Percentiles rank a stretch among this genome's conserved stretches.
These are phyloP conservation scores for Brotula barbata DNA, from an alignment of 2,797 vertebrate species.

Conservation along the genomic window DNA sequence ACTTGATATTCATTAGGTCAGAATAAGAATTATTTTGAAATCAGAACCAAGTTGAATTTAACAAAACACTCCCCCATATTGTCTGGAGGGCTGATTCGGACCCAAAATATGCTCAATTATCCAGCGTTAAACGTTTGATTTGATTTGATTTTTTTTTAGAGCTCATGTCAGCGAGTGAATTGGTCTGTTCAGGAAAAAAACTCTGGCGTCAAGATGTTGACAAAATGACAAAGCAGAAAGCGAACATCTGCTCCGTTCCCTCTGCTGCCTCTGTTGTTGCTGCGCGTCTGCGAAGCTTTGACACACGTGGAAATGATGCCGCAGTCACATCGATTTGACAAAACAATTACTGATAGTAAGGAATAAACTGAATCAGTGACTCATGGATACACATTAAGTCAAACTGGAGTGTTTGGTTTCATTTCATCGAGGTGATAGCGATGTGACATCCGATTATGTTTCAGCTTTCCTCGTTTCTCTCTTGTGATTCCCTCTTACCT, in stretches of 20 bases:
- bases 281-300: neutral
- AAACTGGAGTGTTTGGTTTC: constrained; percentile 13
- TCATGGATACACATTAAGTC: constrained; percentile 9
- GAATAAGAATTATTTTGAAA: no score
- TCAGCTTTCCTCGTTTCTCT: constrained; percentile 24
- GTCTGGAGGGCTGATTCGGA: no score
- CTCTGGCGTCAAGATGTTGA: neutral
- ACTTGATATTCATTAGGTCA: no score
- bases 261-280: no score
- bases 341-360: no score
- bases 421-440: constrained; percentile 25
- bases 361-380: constrained; percentile 7
- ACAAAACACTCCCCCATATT: no score
- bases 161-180: no score
- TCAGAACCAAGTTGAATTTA: no score
- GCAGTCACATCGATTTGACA: neutral
- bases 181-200: no score
- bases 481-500: neutral
- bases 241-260: neutral
- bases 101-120: no score
- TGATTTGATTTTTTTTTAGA: no score
- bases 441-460: constrained; percentile 1
- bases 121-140: no score
- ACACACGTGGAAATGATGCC: neutral
- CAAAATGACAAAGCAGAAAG: neutral